Conservation (phyloP, 2,113 vertebrate genomes). For the Leucopsar rothschildi region DNA sequence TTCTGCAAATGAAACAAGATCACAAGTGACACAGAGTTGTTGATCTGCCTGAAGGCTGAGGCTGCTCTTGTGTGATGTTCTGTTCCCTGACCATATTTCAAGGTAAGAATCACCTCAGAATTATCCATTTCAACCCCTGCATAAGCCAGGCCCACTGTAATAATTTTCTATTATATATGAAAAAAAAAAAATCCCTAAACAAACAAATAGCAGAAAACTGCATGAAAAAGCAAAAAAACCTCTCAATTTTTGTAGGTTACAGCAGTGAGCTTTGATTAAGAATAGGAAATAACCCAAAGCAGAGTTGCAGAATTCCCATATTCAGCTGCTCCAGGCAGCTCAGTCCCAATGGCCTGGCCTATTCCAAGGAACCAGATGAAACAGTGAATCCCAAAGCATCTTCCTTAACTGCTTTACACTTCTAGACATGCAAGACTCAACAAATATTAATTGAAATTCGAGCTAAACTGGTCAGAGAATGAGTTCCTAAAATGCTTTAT, state of each 20-base stretch:
- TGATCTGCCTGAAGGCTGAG: not conserved
- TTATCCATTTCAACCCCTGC: not conserved
- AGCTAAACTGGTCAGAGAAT: not conserved
- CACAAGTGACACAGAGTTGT: too few relatives aligned
- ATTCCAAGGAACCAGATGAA: not conserved
- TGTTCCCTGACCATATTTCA: not conserved
- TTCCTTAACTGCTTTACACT: not conserved
- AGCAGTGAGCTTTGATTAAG: not conserved
- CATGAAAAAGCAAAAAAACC: not conserved
- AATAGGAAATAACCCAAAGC: not conserved
- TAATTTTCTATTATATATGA: not conserved
- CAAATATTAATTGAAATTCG: not conserved
- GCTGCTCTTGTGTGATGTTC: not conserved
- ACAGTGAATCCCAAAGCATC: not conserved
- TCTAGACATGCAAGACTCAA: not conserved
- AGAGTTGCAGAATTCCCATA: not conserved
- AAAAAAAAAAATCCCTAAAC: not conserved
- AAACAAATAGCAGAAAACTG: accelerated
- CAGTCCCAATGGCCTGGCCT: not conserved
- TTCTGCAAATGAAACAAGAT: not conserved
- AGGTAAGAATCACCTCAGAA: not conserved
- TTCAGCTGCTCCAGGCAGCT: not conserved
- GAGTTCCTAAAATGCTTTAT: not conserved
- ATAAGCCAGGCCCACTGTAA: not conserved
- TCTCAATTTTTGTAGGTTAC: not conserved